Evolutionary conservation across 1,140 invertebrate genomes (phyloP).

Genomic region (Lordiphosa mommai): DNA sequence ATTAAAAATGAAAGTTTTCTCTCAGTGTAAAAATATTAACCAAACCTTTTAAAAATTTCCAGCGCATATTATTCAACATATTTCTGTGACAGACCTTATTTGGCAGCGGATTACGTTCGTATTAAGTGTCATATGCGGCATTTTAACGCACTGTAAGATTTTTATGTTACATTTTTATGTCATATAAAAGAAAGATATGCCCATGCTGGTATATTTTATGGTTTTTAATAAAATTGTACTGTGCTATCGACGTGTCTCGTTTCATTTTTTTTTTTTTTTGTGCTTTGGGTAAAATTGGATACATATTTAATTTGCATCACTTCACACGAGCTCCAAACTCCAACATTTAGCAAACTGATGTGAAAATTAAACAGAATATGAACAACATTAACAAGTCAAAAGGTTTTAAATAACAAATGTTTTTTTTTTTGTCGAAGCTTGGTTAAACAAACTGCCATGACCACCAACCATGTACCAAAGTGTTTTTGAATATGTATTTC

Average conservation of each 20-base stretch:
- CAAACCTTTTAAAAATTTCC: not conserved
- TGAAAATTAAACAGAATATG: constrained; percentile 9
- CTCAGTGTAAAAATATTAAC: no score
- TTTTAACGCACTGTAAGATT: constrained; percentile 7
- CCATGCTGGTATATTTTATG: constrained; percentile 7
- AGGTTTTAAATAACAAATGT: not conserved
- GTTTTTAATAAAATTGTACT: constrained; percentile 7
- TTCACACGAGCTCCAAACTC: constrained; percentile 7
- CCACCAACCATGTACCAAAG: not conserved
- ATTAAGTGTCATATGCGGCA: constrained; percentile 8
- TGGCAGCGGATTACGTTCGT: no score
- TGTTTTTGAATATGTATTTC: constrained; percentile 10
- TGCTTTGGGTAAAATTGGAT: not conserved
- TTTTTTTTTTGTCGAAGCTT: no score
- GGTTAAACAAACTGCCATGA: not conserved
- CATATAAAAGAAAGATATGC: constrained; percentile 6
- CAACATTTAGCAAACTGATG: constrained; percentile 17
- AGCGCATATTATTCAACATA: no score
- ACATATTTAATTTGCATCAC: constrained; percentile 8
- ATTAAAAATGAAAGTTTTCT: no score
- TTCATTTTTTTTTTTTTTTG: not conserved
- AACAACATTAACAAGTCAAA: constrained; percentile 13
- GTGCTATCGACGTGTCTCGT: not conserved
- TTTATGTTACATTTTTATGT: constrained; percentile 17
- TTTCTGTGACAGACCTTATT: not conserved